Percentiles rank a stretch among this genome's conserved stretches.
These are phyloP conservation scores for Leptopilina syphax DNA, from an alignment of 2,888 invertebrate species.

Conservation along the genomic window DNA sequence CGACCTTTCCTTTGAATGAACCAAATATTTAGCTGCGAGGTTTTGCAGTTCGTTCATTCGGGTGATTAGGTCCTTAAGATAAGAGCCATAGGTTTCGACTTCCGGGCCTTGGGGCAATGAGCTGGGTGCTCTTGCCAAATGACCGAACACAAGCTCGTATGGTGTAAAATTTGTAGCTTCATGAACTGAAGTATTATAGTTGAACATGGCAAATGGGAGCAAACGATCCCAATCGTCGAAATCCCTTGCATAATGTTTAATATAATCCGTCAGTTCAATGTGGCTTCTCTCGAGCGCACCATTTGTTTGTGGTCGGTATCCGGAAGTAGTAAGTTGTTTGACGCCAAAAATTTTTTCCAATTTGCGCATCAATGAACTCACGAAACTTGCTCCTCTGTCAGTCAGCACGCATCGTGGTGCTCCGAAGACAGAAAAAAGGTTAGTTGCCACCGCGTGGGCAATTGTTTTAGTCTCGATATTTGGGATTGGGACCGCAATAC, in stretches of 20 bases:
- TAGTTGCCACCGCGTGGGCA: too few species aligned
- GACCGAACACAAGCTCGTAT: not conserved
- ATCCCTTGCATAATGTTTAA: not conserved
- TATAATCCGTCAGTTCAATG: conserved; percentile 2
- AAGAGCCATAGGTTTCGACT: not conserved
- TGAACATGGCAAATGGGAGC: not conserved
- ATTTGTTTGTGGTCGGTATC: not conserved
- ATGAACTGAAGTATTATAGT: not conserved
- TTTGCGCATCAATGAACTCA: not conserved
- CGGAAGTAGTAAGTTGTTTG: not conserved
- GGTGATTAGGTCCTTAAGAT: not conserved
- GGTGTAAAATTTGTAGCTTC: not conserved
- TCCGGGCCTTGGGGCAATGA: not conserved
- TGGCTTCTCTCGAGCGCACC: not conserved
- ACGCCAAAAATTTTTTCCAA: not conserved
- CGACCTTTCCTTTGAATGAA: not conserved
- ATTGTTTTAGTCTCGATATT: too few species aligned
- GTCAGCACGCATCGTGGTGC: too few species aligned
- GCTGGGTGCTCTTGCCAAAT: not conserved
- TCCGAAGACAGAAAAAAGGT: too few species aligned
- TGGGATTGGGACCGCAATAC: too few species aligned
- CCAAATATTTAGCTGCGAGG: not conserved
- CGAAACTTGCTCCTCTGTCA: not conserved
- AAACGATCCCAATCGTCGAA: conserved; percentile 6
- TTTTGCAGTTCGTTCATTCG: not conserved